phyloP scores from a whole-genome alignment of 2,113 vertebrate species.

The Corydoras sp. region DNA sequence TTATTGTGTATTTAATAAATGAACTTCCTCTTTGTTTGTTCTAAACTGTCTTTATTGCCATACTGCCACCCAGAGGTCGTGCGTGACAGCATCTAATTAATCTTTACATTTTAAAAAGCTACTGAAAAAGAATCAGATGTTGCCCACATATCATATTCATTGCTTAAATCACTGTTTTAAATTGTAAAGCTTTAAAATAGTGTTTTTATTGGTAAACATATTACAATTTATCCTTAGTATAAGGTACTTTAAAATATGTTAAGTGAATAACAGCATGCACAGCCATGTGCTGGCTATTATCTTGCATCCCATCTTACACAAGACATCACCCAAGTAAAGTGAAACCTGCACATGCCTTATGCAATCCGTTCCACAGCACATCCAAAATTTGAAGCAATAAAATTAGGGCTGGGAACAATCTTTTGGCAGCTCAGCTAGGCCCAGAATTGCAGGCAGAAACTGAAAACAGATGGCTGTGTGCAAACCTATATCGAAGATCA shows the following conservation, averaged over 20 bases:
- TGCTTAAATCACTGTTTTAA: no score
- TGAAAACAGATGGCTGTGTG: constrained; percentile 14
- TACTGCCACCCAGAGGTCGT: no score
- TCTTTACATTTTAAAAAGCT: no score
- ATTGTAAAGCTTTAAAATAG: neutral
- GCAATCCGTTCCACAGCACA: neutral
- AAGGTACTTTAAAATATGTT: constrained; percentile 1
- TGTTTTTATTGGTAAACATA: neutral
- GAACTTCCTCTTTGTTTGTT: no score
- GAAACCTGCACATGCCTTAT: neutral
- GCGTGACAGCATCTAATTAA: no score
- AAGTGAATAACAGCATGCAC: constrained; percentile 16
- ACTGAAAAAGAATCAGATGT: no score
- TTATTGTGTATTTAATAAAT: no score
- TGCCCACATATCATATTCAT: no score
- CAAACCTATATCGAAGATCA: neutral
- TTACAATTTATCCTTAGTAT: no score
- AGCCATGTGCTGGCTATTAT: constrained; percentile 28
- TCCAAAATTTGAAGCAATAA: neutral
- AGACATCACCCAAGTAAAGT: constrained; percentile 12
- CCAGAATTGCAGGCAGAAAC: constrained; percentile 15
- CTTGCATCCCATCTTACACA: constrained; percentile 2
- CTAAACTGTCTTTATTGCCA: no score
- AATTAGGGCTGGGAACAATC: neutral
- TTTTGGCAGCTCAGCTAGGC: constrained; percentile 3